Evolutionary conservation across 2,113 vertebrate species (phyloP), one percentile per base, ranked within the genome.

Genomic region (Leptosomus discolor): DNA sequence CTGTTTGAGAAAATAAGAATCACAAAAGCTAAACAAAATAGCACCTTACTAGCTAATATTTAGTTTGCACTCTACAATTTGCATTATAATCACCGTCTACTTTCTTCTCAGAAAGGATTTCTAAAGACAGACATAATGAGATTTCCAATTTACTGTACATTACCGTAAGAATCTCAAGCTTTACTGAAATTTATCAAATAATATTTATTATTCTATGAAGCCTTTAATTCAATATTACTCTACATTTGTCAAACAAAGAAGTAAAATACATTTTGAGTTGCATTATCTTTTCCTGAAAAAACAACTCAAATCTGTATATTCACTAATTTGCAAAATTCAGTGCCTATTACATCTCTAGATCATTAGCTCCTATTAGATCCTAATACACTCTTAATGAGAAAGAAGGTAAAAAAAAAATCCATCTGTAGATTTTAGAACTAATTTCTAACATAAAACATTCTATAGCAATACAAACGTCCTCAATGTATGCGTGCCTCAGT

Each of bases 1-100:
- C 54, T 77, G 36, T 61, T 12, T 23, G 41, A 90, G 58, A 87
- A 86, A 94, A 89, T 21, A 95, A 73, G 41, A 86, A 76, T 36
- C 7, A 85, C 39, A 85, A 63, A 92, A 82, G 34, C 45, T 87
- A 89, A 97, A 95, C 45, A 95, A 58, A 91, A 82, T 58, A 94
- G 60, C 36, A 87, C 43, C 56, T 78, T 85, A 34, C 53, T 56
- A 94, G 71, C 50, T 85, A 93, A 92, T 90, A 83, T 32, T 94
- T 88, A 71, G 90, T 51, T 93, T 81, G 26, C 12, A 36, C 27
- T 57, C 32, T 24, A 64, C 18, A 77, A 92, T 96, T 96, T 95
- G 76, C 85, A 89, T 96, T 77, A 95, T 54, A 97, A 96, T 92
- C 15, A 63, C 39, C 2, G 2, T n/a, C 51, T 89, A 26, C 39